Conservation (phyloP, 1,140 invertebrate genomes). For the Pseudomyrmex gracilis region DNA sequence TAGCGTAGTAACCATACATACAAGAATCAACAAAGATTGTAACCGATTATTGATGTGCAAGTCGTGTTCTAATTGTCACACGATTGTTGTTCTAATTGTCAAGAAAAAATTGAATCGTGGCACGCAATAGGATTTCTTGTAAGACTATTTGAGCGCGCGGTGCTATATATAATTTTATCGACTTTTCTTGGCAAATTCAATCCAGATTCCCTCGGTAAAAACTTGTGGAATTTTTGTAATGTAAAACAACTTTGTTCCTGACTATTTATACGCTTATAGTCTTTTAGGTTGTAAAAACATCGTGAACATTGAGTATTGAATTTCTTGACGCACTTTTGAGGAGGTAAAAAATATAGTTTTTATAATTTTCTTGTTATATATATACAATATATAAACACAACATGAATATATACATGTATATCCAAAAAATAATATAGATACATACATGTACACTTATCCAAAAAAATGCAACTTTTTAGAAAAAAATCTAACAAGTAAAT, state of each 20-base stretch:
- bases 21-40: conserved; percentile 32
- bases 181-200: background rate
- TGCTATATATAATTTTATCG: background rate
- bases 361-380: conserved; percentile 7
- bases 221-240: background rate
- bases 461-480: no score
- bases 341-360: background rate
- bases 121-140: conserved; percentile 23
- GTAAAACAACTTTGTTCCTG: background rate
- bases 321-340: background rate
- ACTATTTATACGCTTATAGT: no score
- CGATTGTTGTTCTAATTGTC: conserved; percentile 9
- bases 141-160: background rate
- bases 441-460: no score
- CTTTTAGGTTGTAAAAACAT: no score
- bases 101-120: conserved; percentile 4
- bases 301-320: background rate
- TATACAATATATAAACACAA: background rate
- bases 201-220: background rate
- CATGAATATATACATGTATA: background rate
- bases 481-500: no score
- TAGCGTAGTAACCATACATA: conserved; percentile 23
- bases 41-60: conserved; percentile 36
- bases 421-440: background rate
- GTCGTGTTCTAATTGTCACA: conserved; percentile 34